Base-by-base conservation (phyloP, 2,113 vertebrate genomes). In the Ochotona curzoniae region DNA sequence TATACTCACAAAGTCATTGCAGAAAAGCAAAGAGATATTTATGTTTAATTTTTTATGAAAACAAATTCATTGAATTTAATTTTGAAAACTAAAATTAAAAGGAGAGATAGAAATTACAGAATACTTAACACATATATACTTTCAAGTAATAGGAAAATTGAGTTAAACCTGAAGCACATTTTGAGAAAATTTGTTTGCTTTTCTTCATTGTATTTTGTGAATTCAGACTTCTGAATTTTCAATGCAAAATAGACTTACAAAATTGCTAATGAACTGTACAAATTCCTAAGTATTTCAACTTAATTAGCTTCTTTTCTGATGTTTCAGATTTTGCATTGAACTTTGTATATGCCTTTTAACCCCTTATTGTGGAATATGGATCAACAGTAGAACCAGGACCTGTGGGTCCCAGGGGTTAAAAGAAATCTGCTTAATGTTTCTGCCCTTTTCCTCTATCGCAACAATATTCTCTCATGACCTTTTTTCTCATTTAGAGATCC, bases 401-500 rank as follows among this genome's bases (percentile, higher is more conserved):
- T 28, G 0, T 73, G 96, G 61, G 30, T 89, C 67, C 93, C 7
- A 49, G 85, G 96, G 96, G 88, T 97, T 97, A 96, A 95, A 96
- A 94, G 81, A 94, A 87, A 95, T 84, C 28, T 95, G 60, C 74
- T 79, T 92, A 66, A 80, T 96, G 81, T 92, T 91, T 95, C 89
- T 97, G 79, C 81, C 82, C 86, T 91, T 90, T 89, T 75, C 83
- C 84, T 93, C 96, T 97, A 0, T 97, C 78, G 44, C 94, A 93
- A 87, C 94, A 89, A 11, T 97, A 75, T 96, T 93, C 93, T 87
- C 87, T 94, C 95, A 2, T 93, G 74, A 96, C 44, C 13, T 87
- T 98, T 97, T 96, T 96, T 97, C 95, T 97, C 96, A 96, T 95
- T 85, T 95, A 98, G 98, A 98, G 51, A 92, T 94, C 97, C 93